A percentile compares a stretch with the other conserved stretches of the same genome.
These are phyloP conservation scores for Trypoxylon attenuatum DNA, from an alignment of 2,888 invertebrate genomes.

Conservation along the genomic window DNA sequence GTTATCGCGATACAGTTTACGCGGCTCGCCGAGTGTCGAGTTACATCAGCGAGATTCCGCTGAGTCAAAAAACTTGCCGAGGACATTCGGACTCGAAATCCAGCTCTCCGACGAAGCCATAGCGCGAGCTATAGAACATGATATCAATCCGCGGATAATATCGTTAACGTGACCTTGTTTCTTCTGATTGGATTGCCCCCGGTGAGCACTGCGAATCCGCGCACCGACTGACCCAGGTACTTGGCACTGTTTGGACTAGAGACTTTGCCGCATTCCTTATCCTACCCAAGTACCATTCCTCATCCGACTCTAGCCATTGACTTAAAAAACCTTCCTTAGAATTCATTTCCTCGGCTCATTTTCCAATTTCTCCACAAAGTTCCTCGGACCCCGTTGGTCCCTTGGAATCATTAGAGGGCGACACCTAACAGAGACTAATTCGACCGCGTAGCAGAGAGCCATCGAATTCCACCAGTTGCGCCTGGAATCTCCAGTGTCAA, in stretches of 20 bases:
- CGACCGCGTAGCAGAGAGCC: too few relatives aligned
- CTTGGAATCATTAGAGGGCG: too few relatives aligned
- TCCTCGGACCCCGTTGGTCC: too few relatives aligned
- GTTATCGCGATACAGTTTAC: too few relatives aligned
- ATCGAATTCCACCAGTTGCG: constrained; percentile 6
- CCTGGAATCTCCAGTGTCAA: background rate
- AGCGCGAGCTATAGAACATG: constrained; percentile 33
- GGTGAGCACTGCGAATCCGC: constrained; percentile 22
- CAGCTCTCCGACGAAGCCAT: constrained; percentile 46
- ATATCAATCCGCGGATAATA: constrained; percentile 68
- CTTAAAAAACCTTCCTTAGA: too few relatives aligned
- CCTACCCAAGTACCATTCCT: too few relatives aligned
- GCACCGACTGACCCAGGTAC: constrained; percentile 7
- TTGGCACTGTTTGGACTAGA: background rate
- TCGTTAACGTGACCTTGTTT: constrained; percentile 68
- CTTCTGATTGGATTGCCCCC: constrained; percentile 65
- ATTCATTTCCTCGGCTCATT: background rate
- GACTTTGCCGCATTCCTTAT: background rate
- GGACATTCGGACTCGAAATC: background rate
- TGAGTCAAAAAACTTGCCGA: background rate
- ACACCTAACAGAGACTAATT: too few relatives aligned
- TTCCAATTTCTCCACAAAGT: background rate
- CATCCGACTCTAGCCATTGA: too few relatives aligned
- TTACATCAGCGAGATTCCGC: background rate
- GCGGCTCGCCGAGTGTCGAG: background rate